phyloP scores from a whole-genome alignment of 92 coral and sea anemone species.

The Actinernus sp. region DNA sequence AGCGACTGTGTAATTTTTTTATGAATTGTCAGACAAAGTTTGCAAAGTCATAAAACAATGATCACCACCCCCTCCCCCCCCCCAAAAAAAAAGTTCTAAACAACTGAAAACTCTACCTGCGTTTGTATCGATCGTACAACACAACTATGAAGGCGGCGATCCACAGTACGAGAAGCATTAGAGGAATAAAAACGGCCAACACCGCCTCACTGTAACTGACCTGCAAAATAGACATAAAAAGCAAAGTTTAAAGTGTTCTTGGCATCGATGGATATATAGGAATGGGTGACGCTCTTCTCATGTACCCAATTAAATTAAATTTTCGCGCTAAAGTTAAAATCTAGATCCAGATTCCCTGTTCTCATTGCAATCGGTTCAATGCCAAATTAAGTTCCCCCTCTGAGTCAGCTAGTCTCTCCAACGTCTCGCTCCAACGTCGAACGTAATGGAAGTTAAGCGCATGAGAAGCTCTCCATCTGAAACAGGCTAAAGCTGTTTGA shows the following conservation, averaged over 20 bases:
- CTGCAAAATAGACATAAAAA: conserved; percentile 38
- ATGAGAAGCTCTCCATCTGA: too few relatives aligned
- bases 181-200: conserved; percentile 63
- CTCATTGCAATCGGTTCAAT: too few relatives aligned
- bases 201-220: conserved; percentile 63
- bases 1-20: conserved; percentile 1
- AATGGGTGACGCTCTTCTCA: too few relatives aligned
- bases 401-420: too few relatives aligned
- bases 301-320: too few relatives aligned
- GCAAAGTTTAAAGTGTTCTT: background rate
- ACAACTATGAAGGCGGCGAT: conserved; percentile 46
- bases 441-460: too few relatives aligned
- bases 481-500: too few relatives aligned
- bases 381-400: too few relatives aligned
- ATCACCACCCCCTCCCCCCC: background rate
- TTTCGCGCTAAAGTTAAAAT: too few relatives aligned
- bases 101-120: conserved; percentile 62
- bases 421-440: too few relatives aligned
- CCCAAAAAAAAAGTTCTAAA: background rate
- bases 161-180: conserved; percentile 70
- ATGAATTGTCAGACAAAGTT: background rate
- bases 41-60: too few relatives aligned
- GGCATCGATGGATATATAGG: background rate
- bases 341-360: too few relatives aligned
- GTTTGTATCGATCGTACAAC: conserved; percentile 75